Base-by-base conservation (phyloP, 1,140 invertebrate species). In the Apis florea region DNA sequence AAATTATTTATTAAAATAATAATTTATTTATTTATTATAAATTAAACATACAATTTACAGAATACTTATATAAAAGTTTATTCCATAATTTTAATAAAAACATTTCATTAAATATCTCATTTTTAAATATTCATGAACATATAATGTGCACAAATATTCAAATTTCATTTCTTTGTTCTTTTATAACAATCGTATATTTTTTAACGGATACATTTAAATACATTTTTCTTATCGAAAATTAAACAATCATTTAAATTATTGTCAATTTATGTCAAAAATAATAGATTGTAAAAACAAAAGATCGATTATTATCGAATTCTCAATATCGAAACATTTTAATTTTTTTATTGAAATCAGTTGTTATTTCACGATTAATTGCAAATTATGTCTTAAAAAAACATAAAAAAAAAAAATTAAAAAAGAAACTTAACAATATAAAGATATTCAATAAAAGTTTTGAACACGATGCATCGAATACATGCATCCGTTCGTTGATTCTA, bases 401-500 rank as follows among this genome's bases (percentile, higher is more conserved):
- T 40, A 40, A 40, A 40, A 40, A 40, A 40, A 40, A 40, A 40
- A n/a, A n/a, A n/a, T n/a, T 40, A 40, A 40, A 40, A 40, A 40
- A n/a, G n/a, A 5, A 40, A 40, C 6, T 40, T 40, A 5, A 40
- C 6, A 40, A 40, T 40, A 40, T 40, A 73, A 56, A 68, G 47
- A 31, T 40, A 56, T 40, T 47, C n/a, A 69, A 76, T 76, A 51
- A 75, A 76, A 81, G 76, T 81, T 81, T 49, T 21, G 17, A 1
- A 13, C 54, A 75, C 79, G 71, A 54, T 10, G 24, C 47, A n/a
- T n/a, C n/a, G 53, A 61, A 68, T 68, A 15, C 54, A 31, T 17
- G 58, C 71, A 71, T 15, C 24, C 40, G 63, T 81, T 75, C 79
- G 72, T 74, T 81, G 71, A 81, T 72, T 53, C 63, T 49, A 24